These are phyloP conservation scores for Phacellophora camtschatica DNA, from an alignment of 30 jellyfish, hydroid and myxozoan species.

Conservation along the genomic window DNA sequence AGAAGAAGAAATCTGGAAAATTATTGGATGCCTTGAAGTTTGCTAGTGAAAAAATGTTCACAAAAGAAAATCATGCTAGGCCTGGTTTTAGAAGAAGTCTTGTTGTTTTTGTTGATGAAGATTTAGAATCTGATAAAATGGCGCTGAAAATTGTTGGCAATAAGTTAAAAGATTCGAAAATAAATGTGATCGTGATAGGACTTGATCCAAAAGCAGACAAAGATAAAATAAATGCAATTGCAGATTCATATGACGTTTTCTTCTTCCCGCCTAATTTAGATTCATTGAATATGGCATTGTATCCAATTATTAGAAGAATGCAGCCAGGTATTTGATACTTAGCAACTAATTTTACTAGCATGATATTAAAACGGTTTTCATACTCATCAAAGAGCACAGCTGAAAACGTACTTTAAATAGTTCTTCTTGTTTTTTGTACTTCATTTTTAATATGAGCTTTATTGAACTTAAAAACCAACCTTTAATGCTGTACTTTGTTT, in stretches of 20 bases:
- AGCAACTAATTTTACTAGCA: too few relatives aligned
- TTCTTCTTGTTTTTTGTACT: too few relatives aligned
- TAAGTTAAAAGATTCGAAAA: constrained; percentile 35
- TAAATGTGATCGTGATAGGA: constrained; percentile 63
- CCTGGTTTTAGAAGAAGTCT: constrained; percentile 71
- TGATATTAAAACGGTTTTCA: too few relatives aligned
- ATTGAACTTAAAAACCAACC: too few relatives aligned
- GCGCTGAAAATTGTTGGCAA: constrained; percentile 35
- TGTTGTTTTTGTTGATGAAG: constrained; percentile 71
- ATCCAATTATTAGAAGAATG: constrained; percentile 53
- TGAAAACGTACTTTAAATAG: too few relatives aligned
- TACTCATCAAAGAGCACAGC: too few relatives aligned
- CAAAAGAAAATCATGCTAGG: constrained; percentile 75
- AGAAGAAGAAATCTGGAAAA: neutral
- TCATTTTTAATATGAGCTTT: too few relatives aligned
- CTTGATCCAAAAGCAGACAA: constrained; percentile 36
- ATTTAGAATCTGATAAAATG: constrained; percentile 7
- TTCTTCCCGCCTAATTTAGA: constrained; percentile 83
- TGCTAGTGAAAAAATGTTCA: constrained; percentile 50
- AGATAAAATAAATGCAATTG: neutral
- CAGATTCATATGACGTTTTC: constrained; percentile 59
- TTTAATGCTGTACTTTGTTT: too few relatives aligned
- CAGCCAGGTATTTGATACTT: constrained; percentile 81
- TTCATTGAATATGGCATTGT: constrained; percentile 42
- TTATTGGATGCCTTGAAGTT: constrained; percentile 24